Evolutionary conservation across 2,113 vertebrate genomes (phyloP).

Genomic region (Theropithecus gelada): DNA sequence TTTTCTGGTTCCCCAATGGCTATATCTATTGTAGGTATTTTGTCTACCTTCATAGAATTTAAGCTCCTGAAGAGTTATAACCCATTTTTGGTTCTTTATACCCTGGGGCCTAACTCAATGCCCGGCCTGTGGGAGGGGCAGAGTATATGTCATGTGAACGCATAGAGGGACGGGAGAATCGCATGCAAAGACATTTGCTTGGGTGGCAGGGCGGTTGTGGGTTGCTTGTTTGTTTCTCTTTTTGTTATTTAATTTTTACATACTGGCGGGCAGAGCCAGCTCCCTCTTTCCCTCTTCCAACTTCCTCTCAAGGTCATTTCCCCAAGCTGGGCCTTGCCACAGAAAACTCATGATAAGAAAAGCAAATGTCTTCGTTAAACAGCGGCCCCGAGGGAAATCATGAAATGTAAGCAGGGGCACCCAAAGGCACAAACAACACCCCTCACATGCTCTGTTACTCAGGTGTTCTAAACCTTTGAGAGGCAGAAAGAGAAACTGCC

Average conservation of each 20-base stretch:
- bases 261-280: background rate
- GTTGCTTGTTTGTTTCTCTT: background rate
- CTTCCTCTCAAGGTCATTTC: constrained; percentile 58
- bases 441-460: background rate
- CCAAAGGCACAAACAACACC: background rate
- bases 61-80: background rate
- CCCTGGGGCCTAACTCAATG: background rate
- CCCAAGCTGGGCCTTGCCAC: background rate
- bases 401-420: background rate
- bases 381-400: background rate
- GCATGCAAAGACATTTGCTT: background rate
- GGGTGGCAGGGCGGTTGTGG: background rate
- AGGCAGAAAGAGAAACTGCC: background rate
- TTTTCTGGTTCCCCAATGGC: background rate
- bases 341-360: constrained; percentile 57
- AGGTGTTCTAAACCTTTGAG: background rate
- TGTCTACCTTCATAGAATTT: background rate
- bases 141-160: background rate
- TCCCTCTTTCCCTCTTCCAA: background rate
- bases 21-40: background rate
- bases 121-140: background rate
- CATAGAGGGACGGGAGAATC: background rate
- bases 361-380: constrained; percentile 59
- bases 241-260: constrained; percentile 39
- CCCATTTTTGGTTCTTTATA: background rate